These are phyloP conservation scores for Sebastes oblongus DNA, from an alignment of 2,797 vertebrate genomes.

Conservation along the genomic window DNA sequence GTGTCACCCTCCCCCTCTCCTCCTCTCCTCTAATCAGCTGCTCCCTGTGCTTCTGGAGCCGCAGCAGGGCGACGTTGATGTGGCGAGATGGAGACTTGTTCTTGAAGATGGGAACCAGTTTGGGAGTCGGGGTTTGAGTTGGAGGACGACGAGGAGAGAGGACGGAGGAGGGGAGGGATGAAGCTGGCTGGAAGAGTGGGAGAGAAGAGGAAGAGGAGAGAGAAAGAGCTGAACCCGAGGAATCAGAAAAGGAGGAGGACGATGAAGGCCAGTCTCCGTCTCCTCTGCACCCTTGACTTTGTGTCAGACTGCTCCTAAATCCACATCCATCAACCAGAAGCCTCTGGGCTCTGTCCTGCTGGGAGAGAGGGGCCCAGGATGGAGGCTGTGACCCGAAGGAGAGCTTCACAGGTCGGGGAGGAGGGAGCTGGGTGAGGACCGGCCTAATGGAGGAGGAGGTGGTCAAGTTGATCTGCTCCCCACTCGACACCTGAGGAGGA, in stretches of 20 bases:
- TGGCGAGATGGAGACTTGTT: conserved; percentile 43
- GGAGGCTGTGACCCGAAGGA: conserved; percentile 15
- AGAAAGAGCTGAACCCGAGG: neutral
- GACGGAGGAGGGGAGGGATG: neutral
- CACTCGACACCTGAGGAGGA: conserved; percentile 53
- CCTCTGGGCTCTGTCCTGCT: conserved; percentile 28
- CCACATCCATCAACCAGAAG: neutral
- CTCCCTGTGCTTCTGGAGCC: conserved; percentile 44
- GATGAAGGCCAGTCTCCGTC: neutral
- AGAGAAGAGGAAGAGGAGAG: neutral
- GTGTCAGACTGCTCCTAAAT: neutral
- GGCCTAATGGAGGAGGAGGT: conserved; percentile 38
- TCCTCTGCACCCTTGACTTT: neutral
- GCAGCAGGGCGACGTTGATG: conserved; percentile 51
- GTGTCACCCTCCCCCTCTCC: neutral
- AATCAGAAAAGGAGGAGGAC: neutral
- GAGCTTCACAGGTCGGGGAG: neutral
- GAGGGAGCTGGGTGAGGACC: conserved; percentile 52
- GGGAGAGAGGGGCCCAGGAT: neutral
- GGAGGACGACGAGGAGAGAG: neutral
- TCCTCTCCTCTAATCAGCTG: conserved; percentile 20
- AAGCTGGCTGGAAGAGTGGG: neutral
- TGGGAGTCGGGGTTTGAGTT: conserved; percentile 23
- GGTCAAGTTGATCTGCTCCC: conserved; percentile 64
- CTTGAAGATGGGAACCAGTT: conserved; percentile 73